A percentile compares a stretch with the other conserved stretches of the same genome.
These are phyloP conservation scores for Campoletis sonorensis DNA, from an alignment of 1,140 invertebrate genomes.

Conservation along the genomic window DNA sequence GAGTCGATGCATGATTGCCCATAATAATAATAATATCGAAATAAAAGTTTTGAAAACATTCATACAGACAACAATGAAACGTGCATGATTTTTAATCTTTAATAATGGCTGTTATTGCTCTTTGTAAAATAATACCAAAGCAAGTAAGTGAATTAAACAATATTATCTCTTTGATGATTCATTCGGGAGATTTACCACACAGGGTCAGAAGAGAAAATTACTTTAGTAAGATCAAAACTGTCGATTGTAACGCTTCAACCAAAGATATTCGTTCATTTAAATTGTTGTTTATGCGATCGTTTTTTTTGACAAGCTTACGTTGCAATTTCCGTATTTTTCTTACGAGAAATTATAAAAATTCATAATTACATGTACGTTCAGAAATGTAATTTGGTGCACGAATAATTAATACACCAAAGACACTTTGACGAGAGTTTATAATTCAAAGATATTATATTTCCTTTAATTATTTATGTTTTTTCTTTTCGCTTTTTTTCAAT, in stretches of 20 bases:
- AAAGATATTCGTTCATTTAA: too few species aligned
- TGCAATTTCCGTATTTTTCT: too few species aligned
- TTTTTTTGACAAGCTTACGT: too few species aligned
- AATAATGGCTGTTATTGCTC: not conserved
- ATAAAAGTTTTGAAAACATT: conserved; percentile 12
- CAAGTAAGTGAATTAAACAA: not conserved
- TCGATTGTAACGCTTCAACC: not conserved
- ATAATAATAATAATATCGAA: not conserved
- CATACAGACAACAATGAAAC: not conserved
- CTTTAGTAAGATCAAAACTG: conserved; percentile 33
- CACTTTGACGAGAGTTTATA: too few species aligned
- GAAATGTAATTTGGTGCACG: too few species aligned
- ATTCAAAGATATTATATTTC: not conserved
- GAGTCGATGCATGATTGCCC: conserved; percentile 48
- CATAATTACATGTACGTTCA: too few species aligned
- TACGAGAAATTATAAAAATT: too few species aligned
- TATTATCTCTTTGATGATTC: conserved; percentile 12
- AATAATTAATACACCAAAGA: too few species aligned
- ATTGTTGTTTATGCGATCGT: not conserved
- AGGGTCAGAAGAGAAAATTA: not conserved
- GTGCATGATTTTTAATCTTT: conserved; percentile 2
- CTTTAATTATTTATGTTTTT: too few species aligned
- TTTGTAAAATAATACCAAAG: not conserved
- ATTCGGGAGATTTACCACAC: not conserved
- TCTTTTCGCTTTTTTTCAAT: not conserved